Base-by-base conservation (phyloP, 2,797 vertebrate species). In the Enteromius thamalakanensis region DNA sequence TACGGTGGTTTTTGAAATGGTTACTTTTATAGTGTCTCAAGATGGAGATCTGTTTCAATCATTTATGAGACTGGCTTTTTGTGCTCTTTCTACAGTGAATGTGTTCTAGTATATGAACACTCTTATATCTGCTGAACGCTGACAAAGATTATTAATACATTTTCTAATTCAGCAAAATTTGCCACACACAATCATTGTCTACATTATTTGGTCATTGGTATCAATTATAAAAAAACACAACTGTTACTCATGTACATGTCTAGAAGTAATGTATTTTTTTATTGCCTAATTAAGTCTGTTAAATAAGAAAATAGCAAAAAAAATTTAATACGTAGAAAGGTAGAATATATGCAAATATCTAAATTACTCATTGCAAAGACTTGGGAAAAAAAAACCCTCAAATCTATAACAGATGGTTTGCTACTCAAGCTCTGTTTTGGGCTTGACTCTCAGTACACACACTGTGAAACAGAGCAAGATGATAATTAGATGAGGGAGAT, bases 401-500 rank as follows among this genome's bases (percentile, higher is more conserved):
- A 84, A 70, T 60, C 72, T 79, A 62, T 65, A 84, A 71, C 86
- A 88, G 87, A 85, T 85, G 78, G 84, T 51, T 55, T 60, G 75
- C 49, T 82, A 69, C 49, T 86, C 64, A 23, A 80, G 85, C 75
- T 84, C 81, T 84, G 85, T 87, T 87, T 81, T 84, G 82, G 82
- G 79, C 84, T 68, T 2, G 6, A 70, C 60, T 60, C 79, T 80
- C 82, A 15, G 45, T 37, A 53, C 60, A 75, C 69, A 64, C 21
- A 69, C 55, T 67, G 29, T 47, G 45, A 82, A 77, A 60, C 76
- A 74, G 85, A 70, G 11, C 79, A 47, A 74, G 81, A 82, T 84
- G 70, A 84, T 87, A 88, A 88, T 87, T 85, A 88, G 84, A 83
- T 82, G 42, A 76, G 76, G 85, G 83, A 87, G 81, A 87, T 83